Evolutionary conservation across 2,797 vertebrate genomes (phyloP).

Genomic region (Perodicticus potto): DNA sequence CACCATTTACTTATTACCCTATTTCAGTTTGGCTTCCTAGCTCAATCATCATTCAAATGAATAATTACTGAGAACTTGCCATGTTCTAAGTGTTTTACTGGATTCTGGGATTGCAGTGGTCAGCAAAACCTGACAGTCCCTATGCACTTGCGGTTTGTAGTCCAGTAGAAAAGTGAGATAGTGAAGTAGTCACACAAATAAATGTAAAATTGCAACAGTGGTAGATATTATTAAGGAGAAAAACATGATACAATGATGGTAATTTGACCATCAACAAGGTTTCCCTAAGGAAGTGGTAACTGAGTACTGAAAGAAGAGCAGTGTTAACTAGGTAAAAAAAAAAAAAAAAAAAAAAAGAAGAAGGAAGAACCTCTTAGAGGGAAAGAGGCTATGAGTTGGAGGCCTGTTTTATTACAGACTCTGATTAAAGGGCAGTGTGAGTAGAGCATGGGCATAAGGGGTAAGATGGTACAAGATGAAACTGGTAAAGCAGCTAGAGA

Average conservation of each 20-base stretch:
- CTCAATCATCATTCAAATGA: background rate
- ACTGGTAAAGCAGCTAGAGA: background rate
- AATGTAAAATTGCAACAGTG: background rate
- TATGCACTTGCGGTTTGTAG: background rate
- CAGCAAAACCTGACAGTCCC: background rate
- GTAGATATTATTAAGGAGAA: slow-evolving; percentile 10
- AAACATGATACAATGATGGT: background rate
- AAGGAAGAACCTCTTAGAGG: background rate
- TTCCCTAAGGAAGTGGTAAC: background rate
- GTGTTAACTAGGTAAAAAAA: background rate
- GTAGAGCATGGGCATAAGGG: background rate
- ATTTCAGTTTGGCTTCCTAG: slow-evolving; percentile 28
- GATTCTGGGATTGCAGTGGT: background rate
- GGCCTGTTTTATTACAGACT: background rate
- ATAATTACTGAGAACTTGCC: background rate
- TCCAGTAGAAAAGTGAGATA: background rate
- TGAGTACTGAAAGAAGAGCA: background rate
- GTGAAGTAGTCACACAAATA: slow-evolving; percentile 1
- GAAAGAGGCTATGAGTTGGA: background rate
- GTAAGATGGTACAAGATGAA: background rate
- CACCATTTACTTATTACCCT: background rate
- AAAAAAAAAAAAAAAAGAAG: background rate
- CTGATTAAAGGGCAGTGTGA: background rate
- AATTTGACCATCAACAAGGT: slow-evolving; percentile 22
- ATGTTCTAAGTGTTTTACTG: background rate